These are phyloP conservation scores for Pachyramphus minor DNA, from an alignment of 2,113 vertebrate species.

Conservation along the genomic window DNA sequence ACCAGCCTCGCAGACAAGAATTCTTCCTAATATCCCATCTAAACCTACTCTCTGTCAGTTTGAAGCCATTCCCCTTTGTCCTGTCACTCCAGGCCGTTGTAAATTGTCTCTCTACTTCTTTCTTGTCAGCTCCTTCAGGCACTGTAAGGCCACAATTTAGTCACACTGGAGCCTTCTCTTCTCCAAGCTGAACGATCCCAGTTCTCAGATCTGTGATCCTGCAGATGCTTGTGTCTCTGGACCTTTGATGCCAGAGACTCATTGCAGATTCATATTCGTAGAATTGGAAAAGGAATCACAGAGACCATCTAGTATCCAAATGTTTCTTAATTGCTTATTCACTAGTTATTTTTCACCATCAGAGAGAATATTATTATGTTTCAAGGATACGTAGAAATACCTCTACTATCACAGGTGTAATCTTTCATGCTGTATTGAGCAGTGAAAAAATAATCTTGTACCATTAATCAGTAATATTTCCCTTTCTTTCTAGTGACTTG, in stretches of 20 bases:
- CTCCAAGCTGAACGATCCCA: rapidly evolving
- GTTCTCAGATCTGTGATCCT: background rate
- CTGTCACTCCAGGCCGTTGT: background rate
- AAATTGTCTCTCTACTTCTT: no score
- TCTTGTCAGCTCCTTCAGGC: background rate
- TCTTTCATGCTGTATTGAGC: background rate
- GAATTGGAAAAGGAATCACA: background rate
- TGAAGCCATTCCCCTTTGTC: background rate
- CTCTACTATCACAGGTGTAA: background rate
- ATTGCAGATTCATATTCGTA: background rate
- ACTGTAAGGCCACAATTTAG: rapidly evolving
- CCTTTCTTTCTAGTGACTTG: background rate
- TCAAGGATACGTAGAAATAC: background rate
- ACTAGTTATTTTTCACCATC: background rate
- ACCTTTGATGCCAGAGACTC: background rate
- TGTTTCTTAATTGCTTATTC: background rate
- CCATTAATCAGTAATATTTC: background rate
- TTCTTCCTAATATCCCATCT: background rate
- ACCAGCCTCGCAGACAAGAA: background rate
- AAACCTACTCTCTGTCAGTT: background rate
- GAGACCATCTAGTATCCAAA: rapidly evolving
- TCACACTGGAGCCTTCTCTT: background rate
- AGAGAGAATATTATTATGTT: background rate
- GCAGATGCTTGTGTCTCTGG: background rate
- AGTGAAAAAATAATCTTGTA: background rate